phyloP scores from a whole-genome alignment of 2,113 vertebrate species.

The Hyaena hyaena region DNA sequence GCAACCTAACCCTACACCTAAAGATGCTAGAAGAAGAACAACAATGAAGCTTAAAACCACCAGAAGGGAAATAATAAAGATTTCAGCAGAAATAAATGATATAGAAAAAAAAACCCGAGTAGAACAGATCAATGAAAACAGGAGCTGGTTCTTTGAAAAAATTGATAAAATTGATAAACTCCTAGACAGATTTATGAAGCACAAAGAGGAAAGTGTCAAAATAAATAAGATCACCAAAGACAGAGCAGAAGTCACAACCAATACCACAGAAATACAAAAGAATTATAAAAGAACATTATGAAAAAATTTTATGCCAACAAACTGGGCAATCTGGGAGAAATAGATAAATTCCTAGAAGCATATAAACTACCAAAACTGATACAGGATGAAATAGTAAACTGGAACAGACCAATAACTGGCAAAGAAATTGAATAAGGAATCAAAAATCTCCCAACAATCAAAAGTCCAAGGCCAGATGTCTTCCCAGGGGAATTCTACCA shows the following conservation, averaged over 20 bases:
- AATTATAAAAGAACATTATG: neutral
- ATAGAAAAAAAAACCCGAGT: neutral
- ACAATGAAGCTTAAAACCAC: neutral
- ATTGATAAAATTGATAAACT: neutral
- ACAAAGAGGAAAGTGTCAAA: neutral
- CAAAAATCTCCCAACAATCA: neutral
- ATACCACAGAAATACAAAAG: neutral
- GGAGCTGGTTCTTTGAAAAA: neutral
- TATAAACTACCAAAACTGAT: neutral
- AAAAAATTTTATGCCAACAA: neutral
- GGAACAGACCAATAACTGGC: neutral
- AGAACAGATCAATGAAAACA: neutral
- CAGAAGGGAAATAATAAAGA: neutral
- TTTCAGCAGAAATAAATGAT: neutral
- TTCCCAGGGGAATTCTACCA: neutral
- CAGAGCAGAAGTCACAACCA: neutral
- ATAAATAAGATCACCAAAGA: neutral
- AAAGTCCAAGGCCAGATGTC: neutral
- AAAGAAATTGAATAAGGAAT: neutral
- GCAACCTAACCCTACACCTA: neutral
- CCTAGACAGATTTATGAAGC: neutral
- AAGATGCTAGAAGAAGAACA: neutral
- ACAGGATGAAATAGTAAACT: neutral
- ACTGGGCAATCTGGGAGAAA: neutral
- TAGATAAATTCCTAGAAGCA: neutral